These are phyloP conservation scores for Eumeta japonica DNA, from an alignment of 1,140 invertebrate species.

Conservation along the genomic window DNA sequence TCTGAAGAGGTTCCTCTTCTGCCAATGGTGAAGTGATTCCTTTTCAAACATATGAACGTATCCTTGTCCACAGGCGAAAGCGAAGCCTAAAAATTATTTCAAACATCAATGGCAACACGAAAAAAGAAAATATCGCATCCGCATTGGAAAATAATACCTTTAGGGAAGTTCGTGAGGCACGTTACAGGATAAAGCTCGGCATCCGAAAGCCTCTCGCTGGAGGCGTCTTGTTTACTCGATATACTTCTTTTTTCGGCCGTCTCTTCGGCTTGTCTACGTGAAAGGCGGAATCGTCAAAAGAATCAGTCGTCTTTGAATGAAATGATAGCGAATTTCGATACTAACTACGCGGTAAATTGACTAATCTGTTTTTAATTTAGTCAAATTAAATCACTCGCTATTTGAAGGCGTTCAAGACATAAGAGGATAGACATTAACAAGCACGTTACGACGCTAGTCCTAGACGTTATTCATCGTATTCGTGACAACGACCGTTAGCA, in stretches of 20 bases:
- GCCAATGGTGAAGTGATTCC: constrained; percentile 60
- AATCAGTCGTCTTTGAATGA: not conserved
- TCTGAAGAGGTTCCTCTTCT: constrained; percentile 61
- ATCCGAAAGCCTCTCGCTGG: constrained; percentile 15
- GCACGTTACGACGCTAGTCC: too few species aligned
- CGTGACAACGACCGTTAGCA: too few species aligned
- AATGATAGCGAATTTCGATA: too few species aligned
- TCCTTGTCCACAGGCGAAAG: constrained; percentile 60
- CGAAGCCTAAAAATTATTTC: constrained; percentile 60
- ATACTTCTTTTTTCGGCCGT: constrained; percentile 16
- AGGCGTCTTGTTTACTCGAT: constrained; percentile 28
- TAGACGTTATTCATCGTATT: too few species aligned
- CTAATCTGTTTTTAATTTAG: too few species aligned
- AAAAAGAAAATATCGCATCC: constrained; percentile 1
- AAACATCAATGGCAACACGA: too few species aligned
- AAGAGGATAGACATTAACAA: too few species aligned
- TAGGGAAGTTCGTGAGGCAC: constrained; percentile 34
- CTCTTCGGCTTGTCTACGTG: too few species aligned
- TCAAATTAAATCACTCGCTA: too few species aligned
- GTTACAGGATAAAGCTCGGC: constrained; percentile 30
- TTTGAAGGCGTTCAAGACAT: too few species aligned
- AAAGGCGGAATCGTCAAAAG: too few species aligned
- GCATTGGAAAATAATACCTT: constrained; percentile 22
- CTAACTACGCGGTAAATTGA: too few species aligned
- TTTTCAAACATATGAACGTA: constrained; percentile 67